Conservation (phyloP, 2,888 invertebrate species). For the Philaethria dido region DNA sequence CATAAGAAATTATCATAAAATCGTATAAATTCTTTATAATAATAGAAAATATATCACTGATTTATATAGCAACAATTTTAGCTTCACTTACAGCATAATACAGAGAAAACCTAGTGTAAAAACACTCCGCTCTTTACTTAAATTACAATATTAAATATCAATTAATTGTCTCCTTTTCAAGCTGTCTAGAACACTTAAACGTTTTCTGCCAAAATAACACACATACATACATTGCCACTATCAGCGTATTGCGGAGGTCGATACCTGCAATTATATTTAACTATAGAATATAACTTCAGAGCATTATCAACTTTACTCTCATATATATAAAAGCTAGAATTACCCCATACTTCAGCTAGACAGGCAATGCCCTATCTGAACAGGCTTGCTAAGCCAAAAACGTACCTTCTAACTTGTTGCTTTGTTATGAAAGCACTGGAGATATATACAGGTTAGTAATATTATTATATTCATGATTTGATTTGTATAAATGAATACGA, state of each 20-base stretch:
- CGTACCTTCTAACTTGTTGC: conserved; percentile 18
- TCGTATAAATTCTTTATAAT: too few relatives aligned
- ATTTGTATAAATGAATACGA: neutral
- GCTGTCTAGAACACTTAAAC: neutral
- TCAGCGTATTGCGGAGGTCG: conserved; percentile 9
- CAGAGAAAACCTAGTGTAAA: too few relatives aligned
- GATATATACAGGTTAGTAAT: neutral
- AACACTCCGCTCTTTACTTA: too few relatives aligned
- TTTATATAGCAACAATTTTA: neutral
- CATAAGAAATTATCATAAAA: too few relatives aligned
- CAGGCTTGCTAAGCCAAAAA: conserved; percentile 5
- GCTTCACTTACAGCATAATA: neutral
- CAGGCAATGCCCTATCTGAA: conserved; percentile 50
- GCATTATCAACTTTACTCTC: neutral
- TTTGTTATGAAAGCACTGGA: neutral
- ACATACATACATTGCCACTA: too few relatives aligned
- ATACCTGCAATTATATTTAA: conserved; percentile 20
- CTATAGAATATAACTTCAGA: neutral
- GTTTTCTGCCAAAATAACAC: neutral
- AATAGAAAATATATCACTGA: too few relatives aligned
- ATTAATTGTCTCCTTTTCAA: neutral
- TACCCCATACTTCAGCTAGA: conserved; percentile 45
- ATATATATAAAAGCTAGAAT: conserved; percentile 14
- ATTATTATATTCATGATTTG: neutral
- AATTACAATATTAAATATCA: too few relatives aligned